phyloP scores from a whole-genome alignment of 2,888 invertebrate genomes.

The Yponomeuta malinellus region DNA sequence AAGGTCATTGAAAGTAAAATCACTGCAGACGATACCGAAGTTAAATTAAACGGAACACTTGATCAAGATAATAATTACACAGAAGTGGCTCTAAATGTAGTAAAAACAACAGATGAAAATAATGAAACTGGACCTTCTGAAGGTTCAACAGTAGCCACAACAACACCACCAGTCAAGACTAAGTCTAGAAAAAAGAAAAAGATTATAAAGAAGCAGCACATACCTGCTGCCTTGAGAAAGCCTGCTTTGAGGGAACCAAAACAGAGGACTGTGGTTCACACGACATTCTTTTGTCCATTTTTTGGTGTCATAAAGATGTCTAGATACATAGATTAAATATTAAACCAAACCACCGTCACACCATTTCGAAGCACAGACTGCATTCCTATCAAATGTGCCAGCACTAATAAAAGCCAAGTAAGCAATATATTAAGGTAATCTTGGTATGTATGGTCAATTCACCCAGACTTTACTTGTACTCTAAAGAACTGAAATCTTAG shows the following conservation, averaged over 20 bases:
- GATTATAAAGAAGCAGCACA: background rate
- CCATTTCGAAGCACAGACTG: no score
- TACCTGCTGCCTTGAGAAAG: background rate
- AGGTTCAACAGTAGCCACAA: background rate
- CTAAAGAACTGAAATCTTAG: no score
- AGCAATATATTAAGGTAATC: no score
- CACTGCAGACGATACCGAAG: background rate
- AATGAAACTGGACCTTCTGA: conserved; percentile 17
- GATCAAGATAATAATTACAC: conserved; percentile 15
- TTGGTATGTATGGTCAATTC: conserved; percentile 23
- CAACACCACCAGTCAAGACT: background rate
- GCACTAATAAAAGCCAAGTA: no score
- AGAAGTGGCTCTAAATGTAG: conserved; percentile 18
- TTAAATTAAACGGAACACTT: background rate
- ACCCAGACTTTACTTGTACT: background rate
- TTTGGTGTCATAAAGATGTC: conserved; percentile 50
- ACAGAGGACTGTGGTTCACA: conserved; percentile 30
- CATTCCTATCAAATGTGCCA: conserved; percentile 20
- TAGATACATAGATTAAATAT: conserved; percentile 21
- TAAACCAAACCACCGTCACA: conserved; percentile 11
- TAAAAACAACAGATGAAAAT: conserved; percentile 21
- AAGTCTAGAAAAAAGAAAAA: background rate
- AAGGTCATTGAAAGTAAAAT: no score
- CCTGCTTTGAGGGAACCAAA: background rate
- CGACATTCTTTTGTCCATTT: conserved; percentile 54